Conservation (phyloP, 2,113 vertebrate species). For the Gnathonemus longibarbis region DNA sequence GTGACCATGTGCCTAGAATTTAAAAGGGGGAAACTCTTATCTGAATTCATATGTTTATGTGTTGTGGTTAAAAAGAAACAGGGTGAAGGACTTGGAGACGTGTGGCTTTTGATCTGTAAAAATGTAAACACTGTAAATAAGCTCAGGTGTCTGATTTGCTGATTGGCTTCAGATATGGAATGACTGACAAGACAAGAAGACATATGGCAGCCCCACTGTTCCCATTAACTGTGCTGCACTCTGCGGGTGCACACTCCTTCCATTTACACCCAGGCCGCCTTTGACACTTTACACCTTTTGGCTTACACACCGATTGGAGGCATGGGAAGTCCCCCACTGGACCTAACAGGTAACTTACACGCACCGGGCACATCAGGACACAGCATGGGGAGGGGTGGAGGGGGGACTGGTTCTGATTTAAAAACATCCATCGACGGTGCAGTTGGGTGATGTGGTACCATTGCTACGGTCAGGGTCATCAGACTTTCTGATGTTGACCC, state of each 20-base stretch:
- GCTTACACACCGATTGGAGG: background rate
- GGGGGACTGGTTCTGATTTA: too few relatives aligned
- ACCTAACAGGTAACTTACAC: background rate
- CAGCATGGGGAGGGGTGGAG: background rate
- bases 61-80: background rate
- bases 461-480: background rate
- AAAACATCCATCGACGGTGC: background rate
- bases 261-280: background rate
- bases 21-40: background rate
- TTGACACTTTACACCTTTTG: background rate
- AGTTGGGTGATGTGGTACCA: background rate
- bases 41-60: background rate
- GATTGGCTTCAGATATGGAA: background rate
- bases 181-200: background rate
- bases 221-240: background rate
- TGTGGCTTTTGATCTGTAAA: background rate
- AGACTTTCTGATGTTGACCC: background rate
- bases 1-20: background rate
- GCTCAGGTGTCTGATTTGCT: background rate
- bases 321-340: background rate
- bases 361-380: background rate
- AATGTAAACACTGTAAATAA: background rate
- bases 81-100: background rate
- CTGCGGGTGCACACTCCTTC: background rate
- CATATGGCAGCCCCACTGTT: background rate